These are phyloP conservation scores for Tyria jacobaeae DNA, from an alignment of 2,888 invertebrate species.

Conservation along the genomic window DNA sequence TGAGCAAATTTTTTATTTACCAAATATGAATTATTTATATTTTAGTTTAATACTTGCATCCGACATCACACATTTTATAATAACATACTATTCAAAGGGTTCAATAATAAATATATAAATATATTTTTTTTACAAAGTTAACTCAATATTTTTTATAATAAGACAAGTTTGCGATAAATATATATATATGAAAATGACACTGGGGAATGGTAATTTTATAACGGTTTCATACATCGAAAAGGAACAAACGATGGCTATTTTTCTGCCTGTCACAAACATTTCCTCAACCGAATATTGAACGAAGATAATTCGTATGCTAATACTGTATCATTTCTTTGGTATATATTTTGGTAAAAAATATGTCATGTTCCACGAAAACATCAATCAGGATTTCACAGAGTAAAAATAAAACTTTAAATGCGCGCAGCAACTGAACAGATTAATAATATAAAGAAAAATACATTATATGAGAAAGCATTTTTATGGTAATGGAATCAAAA, in stretches of 20 bases:
- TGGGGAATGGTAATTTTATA: constrained; percentile 1
- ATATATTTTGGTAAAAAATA: background rate
- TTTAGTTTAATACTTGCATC: too few species aligned
- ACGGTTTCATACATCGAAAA: background rate
- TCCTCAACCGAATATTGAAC: constrained; percentile 3
- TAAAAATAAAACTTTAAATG: background rate
- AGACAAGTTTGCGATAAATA: background rate
- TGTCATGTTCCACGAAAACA: background rate
- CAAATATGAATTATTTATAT: too few species aligned
- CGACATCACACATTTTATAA: too few species aligned
- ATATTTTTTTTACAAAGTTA: background rate
- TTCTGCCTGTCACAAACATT: constrained; percentile 6
- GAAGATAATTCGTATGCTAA: constrained; percentile 8
- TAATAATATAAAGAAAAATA: too few species aligned
- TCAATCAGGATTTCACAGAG: background rate
- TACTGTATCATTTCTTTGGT: background rate
- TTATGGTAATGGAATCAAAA: too few species aligned
- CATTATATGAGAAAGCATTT: too few species aligned
- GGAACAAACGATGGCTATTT: constrained; percentile 6
- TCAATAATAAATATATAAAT: too few species aligned
- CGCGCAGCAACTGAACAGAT: background rate
- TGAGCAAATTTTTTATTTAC: too few species aligned
- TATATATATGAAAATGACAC: background rate
- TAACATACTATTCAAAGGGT: too few species aligned
- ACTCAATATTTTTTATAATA: background rate